Evolutionary conservation across 2,113 vertebrate genomes (phyloP), one percentile per base, ranked within the genome.

Genomic region (Chlorodrepanis virens): DNA sequence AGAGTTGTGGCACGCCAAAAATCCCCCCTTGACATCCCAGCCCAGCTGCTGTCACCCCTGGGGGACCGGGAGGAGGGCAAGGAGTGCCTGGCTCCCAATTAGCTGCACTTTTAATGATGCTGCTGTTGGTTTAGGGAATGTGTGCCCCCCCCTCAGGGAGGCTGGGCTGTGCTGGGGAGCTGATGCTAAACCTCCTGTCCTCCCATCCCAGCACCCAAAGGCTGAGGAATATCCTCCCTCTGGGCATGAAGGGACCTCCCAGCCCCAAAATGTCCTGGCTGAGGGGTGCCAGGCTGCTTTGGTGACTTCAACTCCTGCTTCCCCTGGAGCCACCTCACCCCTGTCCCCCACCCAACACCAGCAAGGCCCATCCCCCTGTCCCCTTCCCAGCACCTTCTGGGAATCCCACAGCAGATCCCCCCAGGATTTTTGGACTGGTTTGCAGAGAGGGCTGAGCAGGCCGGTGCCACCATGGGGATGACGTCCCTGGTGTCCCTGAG

Each of bases 401-500:
- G 35, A n/a, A 24, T 8, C 57, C 59, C n/a, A 4, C 23, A 11
- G 63, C 6, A 4, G 4, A 31, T 80, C 68, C 50, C 65, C 52
- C 5, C 6, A 0, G 0, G 3, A 2, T 5, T 86, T 71, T 44
- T 1, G 0, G 37, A 2, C 44, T 9, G 47, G 4, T 85, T 42
- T 53, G 40, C 59, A 65, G 75, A 53, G 54, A 57, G 63, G 24
- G 19, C 80, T 39, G 37, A 49, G 17, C 61, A 44, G 0, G 0
- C 23, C 2, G 0, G 12, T 6, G 15, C 50, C 79, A 28, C 20
- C 0, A 0, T 1, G 3, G 64, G 42, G 56, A 29, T 6, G 80
- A 10, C 47, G 75, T 17, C 33, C 63, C 37, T 0, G 11, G 15
- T 75, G 81, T 50, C 83, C 78, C 42, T 0, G 29, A 47, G 85